Base-by-base conservation (phyloP, 2,113 vertebrate genomes). In the Globicephala melas region DNA sequence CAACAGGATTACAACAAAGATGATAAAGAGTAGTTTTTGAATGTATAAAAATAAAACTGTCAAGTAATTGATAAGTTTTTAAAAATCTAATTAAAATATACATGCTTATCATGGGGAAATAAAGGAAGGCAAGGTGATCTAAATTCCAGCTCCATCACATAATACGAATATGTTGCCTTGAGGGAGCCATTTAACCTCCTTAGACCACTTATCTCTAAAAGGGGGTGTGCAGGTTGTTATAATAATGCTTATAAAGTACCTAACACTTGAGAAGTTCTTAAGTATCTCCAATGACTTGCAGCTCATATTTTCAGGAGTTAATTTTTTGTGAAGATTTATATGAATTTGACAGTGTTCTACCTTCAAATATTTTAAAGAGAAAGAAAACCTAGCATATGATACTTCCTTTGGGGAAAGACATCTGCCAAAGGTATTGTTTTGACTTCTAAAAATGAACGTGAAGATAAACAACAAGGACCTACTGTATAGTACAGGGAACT, bases 21-120 rank as follows among this genome's bases (percentile, higher is more conserved):
- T 85, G 28, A 86, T 77, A 50, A 31, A 23, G 21, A 73, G 1
- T 33, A 89, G 47, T 62, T 92, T 92, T 82, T 67, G 77, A 91
- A 85, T 91, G 38, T 93, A 70, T 77, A 84, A 97, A 95, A 95
- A 70, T 53, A 62, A 97, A 94, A 58, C 6, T 68, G 15, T 36
- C 15, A 50, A 83, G 58, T 70, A 88, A 82, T 44, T 95, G 38
- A 62, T 41, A 94, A 50, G 28, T 53, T 92, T 92, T 82, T 68
- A 25, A 41, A 68, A 60, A 18, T 84, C n/a, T 77, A 63, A 87
- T 50, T 86, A 58, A 94, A 96, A 81, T 67, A 47, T 2, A 33
- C 13, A 36, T 26, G 15, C 2, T 31, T 87, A 14, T 65, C 47
- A 73, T 10, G 20, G 36, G 41, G 77, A 82, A n/a, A 70, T 94